Conservation (phyloP, 2,888 invertebrate species). For the Elgonia sp. region DNA sequence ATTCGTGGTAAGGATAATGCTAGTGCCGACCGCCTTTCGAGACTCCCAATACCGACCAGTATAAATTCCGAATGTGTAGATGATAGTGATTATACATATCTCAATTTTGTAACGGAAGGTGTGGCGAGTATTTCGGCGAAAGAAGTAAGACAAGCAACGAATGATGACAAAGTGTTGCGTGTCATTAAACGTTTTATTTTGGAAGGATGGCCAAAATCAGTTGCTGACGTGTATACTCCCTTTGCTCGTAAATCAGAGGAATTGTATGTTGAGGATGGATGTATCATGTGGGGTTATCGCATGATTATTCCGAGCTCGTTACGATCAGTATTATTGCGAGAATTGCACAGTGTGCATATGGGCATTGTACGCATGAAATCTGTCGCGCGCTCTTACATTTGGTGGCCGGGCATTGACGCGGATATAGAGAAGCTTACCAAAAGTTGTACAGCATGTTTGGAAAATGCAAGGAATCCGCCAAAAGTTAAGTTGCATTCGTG, state of each 20-base stretch:
- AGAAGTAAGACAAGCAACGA: too few relatives aligned
- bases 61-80: too few relatives aligned
- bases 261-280: slow-evolving; percentile 50
- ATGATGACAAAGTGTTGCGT: too few relatives aligned
- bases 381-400: slow-evolving; percentile 73
- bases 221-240: too few relatives aligned
- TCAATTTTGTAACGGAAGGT: too few relatives aligned
- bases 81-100: too few relatives aligned
- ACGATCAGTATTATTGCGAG: slow-evolving; percentile 51
- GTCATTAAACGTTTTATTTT: too few relatives aligned
- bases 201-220: too few relatives aligned
- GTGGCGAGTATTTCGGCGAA: too few relatives aligned
- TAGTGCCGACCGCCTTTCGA: too few relatives aligned
- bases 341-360: slow-evolving; percentile 72
- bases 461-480: slow-evolving; percentile 54
- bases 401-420: slow-evolving; percentile 76
- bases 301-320: slow-evolving; percentile 52
- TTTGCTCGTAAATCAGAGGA: neutral
- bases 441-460: slow-evolving; percentile 64
- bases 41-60: too few relatives aligned
- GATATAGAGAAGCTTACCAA: slow-evolving; percentile 73
- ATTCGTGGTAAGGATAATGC: too few relatives aligned
- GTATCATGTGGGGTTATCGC: slow-evolving; percentile 69
- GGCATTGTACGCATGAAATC: slow-evolving; percentile 73
- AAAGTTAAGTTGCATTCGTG: slow-evolving; percentile 66